Evolutionary conservation across 2,113 vertebrate species (phyloP).

Genomic region (Odontophorus gujanensis): DNA sequence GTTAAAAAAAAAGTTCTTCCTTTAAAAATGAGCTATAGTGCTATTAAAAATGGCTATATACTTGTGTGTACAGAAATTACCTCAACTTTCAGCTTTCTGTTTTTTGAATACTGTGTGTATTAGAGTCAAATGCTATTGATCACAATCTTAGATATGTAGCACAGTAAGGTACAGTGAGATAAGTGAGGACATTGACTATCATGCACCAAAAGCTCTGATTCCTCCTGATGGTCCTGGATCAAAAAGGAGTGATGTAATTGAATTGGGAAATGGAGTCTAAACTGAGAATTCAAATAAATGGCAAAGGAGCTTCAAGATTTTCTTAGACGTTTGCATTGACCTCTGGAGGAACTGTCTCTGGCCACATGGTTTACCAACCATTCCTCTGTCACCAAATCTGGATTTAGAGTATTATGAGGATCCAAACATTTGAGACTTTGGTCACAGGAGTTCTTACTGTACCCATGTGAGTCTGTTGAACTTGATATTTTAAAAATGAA

Average conservation of each 20-base stretch:
- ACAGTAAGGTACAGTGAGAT: background rate
- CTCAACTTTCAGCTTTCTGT: background rate
- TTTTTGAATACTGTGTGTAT: background rate
- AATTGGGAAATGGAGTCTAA: background rate
- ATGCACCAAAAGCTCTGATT: background rate
- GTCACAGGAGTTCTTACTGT: background rate
- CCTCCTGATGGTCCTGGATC: background rate
- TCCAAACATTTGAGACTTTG: background rate
- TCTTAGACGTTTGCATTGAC: background rate
- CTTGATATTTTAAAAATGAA: background rate
- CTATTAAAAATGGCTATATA: background rate
- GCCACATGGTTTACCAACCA: rapidly evolving
- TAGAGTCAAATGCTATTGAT: background rate
- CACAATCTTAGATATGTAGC: background rate
- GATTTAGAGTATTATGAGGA: background rate
- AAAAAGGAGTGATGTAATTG: background rate
- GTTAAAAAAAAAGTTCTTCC: background rate
- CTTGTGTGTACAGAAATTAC: background rate
- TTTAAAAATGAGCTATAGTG: background rate
- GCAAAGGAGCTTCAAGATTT: background rate
- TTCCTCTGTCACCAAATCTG: background rate
- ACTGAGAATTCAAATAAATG: background rate
- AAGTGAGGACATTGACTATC: background rate
- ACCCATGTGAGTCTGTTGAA: background rate
- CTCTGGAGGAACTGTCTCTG: background rate